A percentile compares a stretch with the other conserved stretches of the same genome.
phyloP scores from a whole-genome alignment of 1,140 invertebrate genomes.

The Atta cephalotes region DNA sequence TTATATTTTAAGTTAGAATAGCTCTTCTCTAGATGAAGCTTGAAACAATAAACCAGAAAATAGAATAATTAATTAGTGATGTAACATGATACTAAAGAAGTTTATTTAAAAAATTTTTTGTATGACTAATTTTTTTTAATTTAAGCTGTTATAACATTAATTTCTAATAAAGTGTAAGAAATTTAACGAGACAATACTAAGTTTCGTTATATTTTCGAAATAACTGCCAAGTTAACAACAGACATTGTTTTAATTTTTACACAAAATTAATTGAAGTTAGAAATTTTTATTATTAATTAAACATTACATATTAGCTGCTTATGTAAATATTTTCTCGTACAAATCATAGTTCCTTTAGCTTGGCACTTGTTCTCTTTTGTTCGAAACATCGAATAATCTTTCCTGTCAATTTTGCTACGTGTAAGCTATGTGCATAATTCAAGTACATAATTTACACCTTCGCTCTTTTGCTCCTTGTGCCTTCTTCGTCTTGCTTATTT shows the following conservation, averaged over 20 bases:
- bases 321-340: slow-evolving; percentile 1
- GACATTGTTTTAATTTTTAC: neutral
- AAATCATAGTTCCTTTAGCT: slow-evolving; percentile 8
- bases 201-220: neutral
- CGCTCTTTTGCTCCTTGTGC: neutral
- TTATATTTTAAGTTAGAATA: neutral
- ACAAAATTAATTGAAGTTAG: neutral
- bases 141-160: neutral
- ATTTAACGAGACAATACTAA: neutral
- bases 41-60: neutral
- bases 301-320: neutral
- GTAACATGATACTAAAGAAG: neutral
- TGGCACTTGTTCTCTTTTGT: slow-evolving; percentile 13
- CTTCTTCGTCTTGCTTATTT: slow-evolving; percentile 25
- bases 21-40: neutral
- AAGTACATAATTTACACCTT: slow-evolving; percentile 37
- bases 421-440: slow-evolving; percentile 22
- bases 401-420: slow-evolving; percentile 32
- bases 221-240: neutral
- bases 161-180: neutral
- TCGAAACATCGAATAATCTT: slow-evolving; percentile 3
- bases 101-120: neutral
- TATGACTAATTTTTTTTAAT: neutral
- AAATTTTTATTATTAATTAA: neutral
- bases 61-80: neutral